Evolutionary conservation across 2,888 invertebrate species (phyloP).

Genomic region (Trisateles emortualis): DNA sequence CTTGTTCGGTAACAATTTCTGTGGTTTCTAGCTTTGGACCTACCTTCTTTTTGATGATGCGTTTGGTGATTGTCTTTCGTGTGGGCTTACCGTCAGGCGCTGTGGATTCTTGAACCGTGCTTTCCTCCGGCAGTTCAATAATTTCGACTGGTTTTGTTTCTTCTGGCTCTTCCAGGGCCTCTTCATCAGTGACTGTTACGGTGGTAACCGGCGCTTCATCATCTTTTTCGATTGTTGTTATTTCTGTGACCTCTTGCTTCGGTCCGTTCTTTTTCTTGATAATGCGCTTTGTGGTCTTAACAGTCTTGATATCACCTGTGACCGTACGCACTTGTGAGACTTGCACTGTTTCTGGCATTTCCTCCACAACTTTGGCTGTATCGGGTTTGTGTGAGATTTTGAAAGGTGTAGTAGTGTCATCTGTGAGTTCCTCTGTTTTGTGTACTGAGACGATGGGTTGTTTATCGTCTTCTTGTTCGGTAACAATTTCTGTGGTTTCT

Average conservation of each 20-base stretch:
- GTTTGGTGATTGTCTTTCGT: slow-evolving; percentile 50
- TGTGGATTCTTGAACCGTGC: slow-evolving; percentile 4
- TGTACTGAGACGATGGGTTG: slow-evolving; percentile 11
- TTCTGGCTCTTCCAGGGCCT: not conserved
- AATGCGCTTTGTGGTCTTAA: slow-evolving; percentile 33
- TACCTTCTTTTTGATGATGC: slow-evolving; percentile 70
- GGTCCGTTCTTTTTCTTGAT: slow-evolving; percentile 48
- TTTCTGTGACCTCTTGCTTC: slow-evolving; percentile 58
- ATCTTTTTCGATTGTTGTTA: slow-evolving; percentile 36
- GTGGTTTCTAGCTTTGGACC: slow-evolving; percentile 54
- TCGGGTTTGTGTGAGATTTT: slow-evolving; percentile 4
- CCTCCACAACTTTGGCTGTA: slow-evolving; percentile 23
- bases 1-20: slow-evolving; percentile 27
- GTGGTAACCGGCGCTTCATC: slow-evolving; percentile 19
- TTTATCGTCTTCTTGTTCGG: slow-evolving; percentile 33
- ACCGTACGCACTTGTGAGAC: slow-evolving; percentile 56
- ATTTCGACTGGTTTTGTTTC: not conserved
- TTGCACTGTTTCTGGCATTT: slow-evolving; percentile 65
- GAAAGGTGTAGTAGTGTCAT: slow-evolving; percentile 17
- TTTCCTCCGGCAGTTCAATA: slow-evolving; percentile 19
- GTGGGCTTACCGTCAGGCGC: slow-evolving; percentile 17
- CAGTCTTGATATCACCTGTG: slow-evolving; percentile 26
- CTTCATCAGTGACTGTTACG: slow-evolving; percentile 13
- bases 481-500: slow-evolving; percentile 44
- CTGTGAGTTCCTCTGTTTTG: slow-evolving; percentile 15